Base-by-base conservation (phyloP, 1,140 invertebrate species). In the Apocrypta bakeri region DNA sequence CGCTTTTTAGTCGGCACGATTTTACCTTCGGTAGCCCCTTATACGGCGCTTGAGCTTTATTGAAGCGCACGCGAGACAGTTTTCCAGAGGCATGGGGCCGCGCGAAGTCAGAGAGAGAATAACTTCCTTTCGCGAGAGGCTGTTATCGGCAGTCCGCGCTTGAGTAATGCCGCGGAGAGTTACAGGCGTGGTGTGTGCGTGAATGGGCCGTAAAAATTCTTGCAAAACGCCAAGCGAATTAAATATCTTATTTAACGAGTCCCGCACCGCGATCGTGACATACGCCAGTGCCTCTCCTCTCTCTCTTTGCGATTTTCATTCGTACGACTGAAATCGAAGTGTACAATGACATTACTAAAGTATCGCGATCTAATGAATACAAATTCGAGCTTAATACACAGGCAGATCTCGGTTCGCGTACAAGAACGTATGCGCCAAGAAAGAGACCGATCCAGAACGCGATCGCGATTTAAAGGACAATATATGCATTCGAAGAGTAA, bases 11-110 rank as follows among this genome's bases (percentile, higher is more conserved):
- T n/a, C 17, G 21, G 1, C 48, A 37, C 56, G 56, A 76, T 76
- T 76, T 76, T 76, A 12, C 74, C 21, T 76, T 29, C 27, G 64
- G 64, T 66, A 66, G 24, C 64, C 64, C 64, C 64, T 66, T 66
- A 66, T 66, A 66, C 64, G 64, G 68, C 68, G 27, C 11, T 14
- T 0, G 29, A 24, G 27, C 21, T 33, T 71, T 33, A 71, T 71
- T 37, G 68, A 56, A 56, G 48, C 68, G 68, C 25, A 11, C 68
- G 29, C 68, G 68, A 31, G 68, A 69, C 68, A 64, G n/a, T 64
- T 64, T 64, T 64, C n/a, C 61, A n/a, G n/a, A n/a, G n/a, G n/a
- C n/a, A n/a, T n/a, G n/a, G n/a, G n/a, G n/a, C n/a, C n/a, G 8
- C 24, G 63, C 63, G 63, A 0, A 6, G 14, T 6, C n/a, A n/a